Base-by-base conservation (phyloP, 2,113 vertebrate genomes). In the Phalacrocorax carbo region DNA sequence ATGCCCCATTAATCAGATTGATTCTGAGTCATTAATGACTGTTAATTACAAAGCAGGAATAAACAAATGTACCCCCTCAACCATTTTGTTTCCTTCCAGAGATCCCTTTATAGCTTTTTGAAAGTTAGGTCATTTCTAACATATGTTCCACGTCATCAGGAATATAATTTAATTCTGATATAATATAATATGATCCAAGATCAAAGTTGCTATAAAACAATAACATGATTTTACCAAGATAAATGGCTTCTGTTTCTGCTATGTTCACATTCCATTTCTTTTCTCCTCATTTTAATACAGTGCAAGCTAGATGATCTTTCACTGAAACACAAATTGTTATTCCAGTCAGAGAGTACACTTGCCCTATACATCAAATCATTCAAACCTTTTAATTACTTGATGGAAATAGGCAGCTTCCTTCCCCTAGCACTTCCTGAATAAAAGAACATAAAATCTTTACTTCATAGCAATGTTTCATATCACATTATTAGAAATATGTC, bases 1-100 rank as follows among this genome's bases (percentile, higher is more conserved):
- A 93, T 65, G 78, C 48, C 32, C 80, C 93, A 95, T 97, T 97
- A 97, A 96, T 97, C 93, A 97, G 70, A 98, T 55, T 73, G 95
- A 97, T 93, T 86, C 17, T 70, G 71, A 97, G 54, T 94, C 79
- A 87, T 97, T 97, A 97, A 84, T 73, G 88, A 75, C 30, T 82
- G 52, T 95, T 98, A 97, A 97, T 97, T 96, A 96, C 38, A 86
- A 92, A 96, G 79, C 27, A 97, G 79, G 69, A 38, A 81, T 58
- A 90, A 94, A 70, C 11, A 92, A 92, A 75, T 36, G 15, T 36
- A 68, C 26, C 26, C 25, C 20, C 29, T 89, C 54, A 70, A 75
- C 38, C 13, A 54, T 72, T 87, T 76, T 48, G 2, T 23, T 79
- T 65, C 9, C 38, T 61, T 94, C 29, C 48, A 44, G 32, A 92